phyloP scores from a whole-genome alignment of 64 coral and sea anemone species.

The Stichodactyla mertensii region DNA sequence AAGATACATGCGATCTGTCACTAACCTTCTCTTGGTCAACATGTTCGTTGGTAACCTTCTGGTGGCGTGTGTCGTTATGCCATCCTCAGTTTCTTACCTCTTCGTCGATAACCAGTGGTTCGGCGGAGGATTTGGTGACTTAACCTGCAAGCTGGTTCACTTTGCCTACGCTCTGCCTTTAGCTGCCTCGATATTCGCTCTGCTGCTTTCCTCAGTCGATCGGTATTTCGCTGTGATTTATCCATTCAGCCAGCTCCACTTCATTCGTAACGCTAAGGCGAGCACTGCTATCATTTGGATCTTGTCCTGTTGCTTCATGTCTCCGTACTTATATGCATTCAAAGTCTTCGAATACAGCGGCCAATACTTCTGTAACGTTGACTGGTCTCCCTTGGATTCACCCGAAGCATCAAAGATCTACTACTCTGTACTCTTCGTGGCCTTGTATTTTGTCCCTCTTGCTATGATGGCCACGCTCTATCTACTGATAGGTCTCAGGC shows the following conservation, averaged over 20 bases:
- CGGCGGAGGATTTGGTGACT: slow-evolving; percentile 40
- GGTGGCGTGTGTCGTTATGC: slow-evolving; percentile 67
- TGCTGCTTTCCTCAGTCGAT: slow-evolving; percentile 62
- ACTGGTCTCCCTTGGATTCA: slow-evolving; percentile 54
- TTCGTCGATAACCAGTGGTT: slow-evolving; percentile 42
- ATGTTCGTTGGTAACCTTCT: slow-evolving; percentile 80
- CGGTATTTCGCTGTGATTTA: slow-evolving; percentile 65
- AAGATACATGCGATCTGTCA: slow-evolving; percentile 52
- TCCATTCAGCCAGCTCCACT: slow-evolving; percentile 37
- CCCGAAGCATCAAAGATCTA: slow-evolving; percentile 41
- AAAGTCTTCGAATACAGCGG: not conserved
- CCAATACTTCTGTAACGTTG: slow-evolving; percentile 30
- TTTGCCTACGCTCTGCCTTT: slow-evolving; percentile 70
- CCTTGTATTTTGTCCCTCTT: slow-evolving; percentile 55
- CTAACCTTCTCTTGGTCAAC: slow-evolving; percentile 77
- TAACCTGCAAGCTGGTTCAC: slow-evolving; percentile 63
- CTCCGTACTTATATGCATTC: slow-evolving; percentile 56
- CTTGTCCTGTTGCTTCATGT: slow-evolving; percentile 51
- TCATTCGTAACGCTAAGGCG: slow-evolving; percentile 56
- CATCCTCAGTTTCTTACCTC: slow-evolving; percentile 59
- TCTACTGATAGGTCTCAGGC: slow-evolving; percentile 47
- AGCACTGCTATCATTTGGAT: slow-evolving; percentile 54
- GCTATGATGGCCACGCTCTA: slow-evolving; percentile 41
- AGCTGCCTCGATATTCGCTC: slow-evolving; percentile 63
- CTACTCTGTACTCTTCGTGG: slow-evolving; percentile 49